Evolutionary conservation across 2,888 invertebrate genomes (phyloP), one percentile per base, ranked within the genome.

Genomic region (Zhuqinia jingwanae): DNA sequence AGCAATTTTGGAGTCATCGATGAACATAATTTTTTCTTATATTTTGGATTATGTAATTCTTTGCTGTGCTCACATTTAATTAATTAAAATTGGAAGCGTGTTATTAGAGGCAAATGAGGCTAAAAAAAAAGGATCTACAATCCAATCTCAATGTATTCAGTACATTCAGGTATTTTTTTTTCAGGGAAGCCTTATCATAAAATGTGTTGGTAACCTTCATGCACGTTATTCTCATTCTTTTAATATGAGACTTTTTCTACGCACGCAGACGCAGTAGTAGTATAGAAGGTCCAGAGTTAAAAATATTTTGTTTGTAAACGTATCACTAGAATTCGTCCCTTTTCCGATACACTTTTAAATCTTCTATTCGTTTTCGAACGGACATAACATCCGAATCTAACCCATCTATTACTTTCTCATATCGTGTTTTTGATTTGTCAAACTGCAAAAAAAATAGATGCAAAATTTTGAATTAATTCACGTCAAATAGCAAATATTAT

Each of bases 341-440:
- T 63, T 88, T 87, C 45, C 85, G 75, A 27, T 87, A 87, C 20
- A 85, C 85, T 47, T 89, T 89, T 50, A 89, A 87, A 68, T 85
- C 87, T 70, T 87, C 85, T 53, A 89, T 89, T 25, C 88, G 56
- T 20, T 88, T 85, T 30, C 88, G 53, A 13, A 87, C 36, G 8
- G 36, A 78, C 42, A 82, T 76, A 8, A 87, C 85, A 70, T 88
- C 88, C 22, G 73, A 47, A 75, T 88, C 87, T n/a, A 88, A 50
- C n/a, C 87, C 85, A 30, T 88, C 88, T 2, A 87, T 87, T 1
- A 89, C 82, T 60, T 89, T 87, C 56, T 87, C 85, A 58, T 89
- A 89, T 1, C 87, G 76, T 36, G 88, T 89, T 70, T 89, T 89
- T 8, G 87, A 82, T 45, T 76, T 78, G 79, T 83, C 82, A 85